Base-by-base conservation (phyloP, 2,797 vertebrate genomes). In the Leptoclinus maculatus region DNA sequence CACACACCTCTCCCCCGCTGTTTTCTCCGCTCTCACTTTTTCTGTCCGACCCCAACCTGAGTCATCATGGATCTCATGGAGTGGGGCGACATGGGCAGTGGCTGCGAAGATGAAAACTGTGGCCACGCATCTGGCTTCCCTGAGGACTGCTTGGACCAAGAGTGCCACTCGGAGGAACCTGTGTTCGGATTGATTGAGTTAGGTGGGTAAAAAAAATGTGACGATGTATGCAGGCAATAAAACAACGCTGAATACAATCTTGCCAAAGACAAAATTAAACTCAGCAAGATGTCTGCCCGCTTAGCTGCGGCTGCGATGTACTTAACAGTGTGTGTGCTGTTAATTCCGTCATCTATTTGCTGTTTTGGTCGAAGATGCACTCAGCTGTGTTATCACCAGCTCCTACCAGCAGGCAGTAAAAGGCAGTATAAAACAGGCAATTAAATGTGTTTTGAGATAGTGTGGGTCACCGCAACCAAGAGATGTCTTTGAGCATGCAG, bases 181-280 rank as follows among this genome's bases (percentile, higher is more conserved):
- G 14, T 87, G 29, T 94, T 95, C 81, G 90, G 85, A 87, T 2
- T 86, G 17, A 77, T 82, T 29, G 92, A 91, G 76, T 70, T 94
- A 82, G 91, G 92, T 93, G 79, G 64, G 91, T 88, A 29, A 36
- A 66, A 27, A 27, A 54, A 0, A 25, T 14, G 23, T 14, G 12
- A 1, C 25, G 23, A 53, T 53, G 4, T 14, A 14, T 53, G 23
- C 51, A 13, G 23, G 12, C 51, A 27, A 27, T 25, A 54, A 4
- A 54, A 47, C n/a, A 54, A 12, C 14, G 16, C 41, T 14, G 3
- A 25, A 54, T 54, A 54, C 53, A 14, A 54, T 54, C 23, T 47
- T 47, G 4, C 5, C 5, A 25, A 54, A 25, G 23, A 19, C 6
- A 21, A 47, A 47, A 39, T 39, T 39, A 39, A 39, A 39, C 38